A percentile compares a stretch with the other conserved stretches of the same genome.
These are phyloP conservation scores for Enteromius paludinosus DNA, from an alignment of 2,797 vertebrate species.

Conservation along the genomic window DNA sequence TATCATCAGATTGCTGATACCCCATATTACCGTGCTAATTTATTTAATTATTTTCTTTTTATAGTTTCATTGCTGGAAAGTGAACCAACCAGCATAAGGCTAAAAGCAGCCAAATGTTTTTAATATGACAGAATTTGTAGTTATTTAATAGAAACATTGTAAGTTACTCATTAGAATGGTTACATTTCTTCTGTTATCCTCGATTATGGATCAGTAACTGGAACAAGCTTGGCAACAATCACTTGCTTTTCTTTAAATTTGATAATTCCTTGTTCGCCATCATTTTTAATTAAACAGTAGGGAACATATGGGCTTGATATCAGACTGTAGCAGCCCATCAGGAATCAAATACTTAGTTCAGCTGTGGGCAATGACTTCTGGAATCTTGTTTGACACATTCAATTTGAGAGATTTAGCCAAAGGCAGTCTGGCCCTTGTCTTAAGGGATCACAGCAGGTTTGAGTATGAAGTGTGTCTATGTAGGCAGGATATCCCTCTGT, in stretches of 20 bases:
- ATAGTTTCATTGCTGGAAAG: background rate
- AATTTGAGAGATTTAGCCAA: constrained; percentile 39
- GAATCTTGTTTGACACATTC: constrained; percentile 42
- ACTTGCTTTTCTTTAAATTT: background rate
- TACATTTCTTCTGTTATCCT: background rate
- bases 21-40: background rate
- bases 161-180: background rate
- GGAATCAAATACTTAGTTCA: constrained; percentile 29
- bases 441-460: constrained; percentile 38
- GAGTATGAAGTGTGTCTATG: constrained; percentile 24
- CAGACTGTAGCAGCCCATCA: background rate
- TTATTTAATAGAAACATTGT: background rate
- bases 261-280: background rate
- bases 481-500: constrained; percentile 40
- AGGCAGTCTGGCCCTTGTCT: constrained; percentile 29
- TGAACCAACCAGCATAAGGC: background rate
- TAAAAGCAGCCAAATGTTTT: background rate
- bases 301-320: background rate
- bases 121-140: background rate
- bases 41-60: background rate
- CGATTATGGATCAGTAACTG: background rate
- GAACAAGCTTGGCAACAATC: background rate
- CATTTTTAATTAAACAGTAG: background rate
- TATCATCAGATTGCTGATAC: background rate
- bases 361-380: constrained; percentile 28